Evolutionary conservation across 2,113 vertebrate species (phyloP).

Genomic region (Mixornis gularis): DNA sequence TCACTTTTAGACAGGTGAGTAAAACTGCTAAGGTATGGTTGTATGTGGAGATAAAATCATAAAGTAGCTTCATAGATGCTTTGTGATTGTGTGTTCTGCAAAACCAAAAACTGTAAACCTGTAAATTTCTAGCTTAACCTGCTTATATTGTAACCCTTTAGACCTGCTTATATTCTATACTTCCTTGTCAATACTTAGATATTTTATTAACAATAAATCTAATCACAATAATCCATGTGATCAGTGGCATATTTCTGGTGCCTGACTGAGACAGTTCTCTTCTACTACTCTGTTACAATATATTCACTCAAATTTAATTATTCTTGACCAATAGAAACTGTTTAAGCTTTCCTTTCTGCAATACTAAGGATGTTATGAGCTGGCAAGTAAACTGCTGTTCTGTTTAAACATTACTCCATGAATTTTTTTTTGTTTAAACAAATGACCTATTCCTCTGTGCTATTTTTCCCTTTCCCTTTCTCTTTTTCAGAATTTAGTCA

Average conservation of each 20-base stretch:
- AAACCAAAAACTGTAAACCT: background rate
- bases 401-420: background rate
- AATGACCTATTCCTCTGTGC: background rate
- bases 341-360: background rate
- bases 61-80: background rate
- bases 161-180: background rate
- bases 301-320: background rate
- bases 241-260: background rate
- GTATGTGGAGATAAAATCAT: background rate
- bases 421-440: background rate
- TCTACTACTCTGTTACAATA: background rate
- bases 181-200: background rate
- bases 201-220: background rate
- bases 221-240: background rate
- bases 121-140: background rate
- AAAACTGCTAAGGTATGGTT: background rate
- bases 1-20: background rate
- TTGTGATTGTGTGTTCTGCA: background rate
- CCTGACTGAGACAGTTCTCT: background rate
- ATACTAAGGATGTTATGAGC: background rate
- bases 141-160: background rate
- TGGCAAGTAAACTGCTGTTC: background rate
- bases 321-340: background rate
- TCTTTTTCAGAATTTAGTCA: background rate
- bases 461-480: background rate